Base-by-base conservation (phyloP, 2,113 vertebrate species). In the Fregata magnificens region DNA sequence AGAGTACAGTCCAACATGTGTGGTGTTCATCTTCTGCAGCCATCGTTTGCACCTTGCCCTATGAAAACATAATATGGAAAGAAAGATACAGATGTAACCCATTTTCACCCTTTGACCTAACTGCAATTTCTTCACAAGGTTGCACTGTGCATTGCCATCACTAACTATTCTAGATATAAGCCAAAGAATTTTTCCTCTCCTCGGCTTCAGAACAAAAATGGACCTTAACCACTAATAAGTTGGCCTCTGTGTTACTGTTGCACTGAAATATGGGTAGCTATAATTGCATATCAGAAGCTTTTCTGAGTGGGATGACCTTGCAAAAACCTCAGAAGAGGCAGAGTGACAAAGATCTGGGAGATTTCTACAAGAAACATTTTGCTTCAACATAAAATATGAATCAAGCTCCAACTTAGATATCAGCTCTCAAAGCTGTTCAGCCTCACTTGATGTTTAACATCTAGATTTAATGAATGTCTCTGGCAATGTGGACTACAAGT, bases 361-460 rank as follows among this genome's bases (percentile, higher is more conserved):
- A 87, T 71, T 85, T 89, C 50, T 74, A 56, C 13, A 29, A 45
- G 53, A 87, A 91, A 84, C 16, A 17, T 65, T 96, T 92, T 88
- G 18, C 55, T 95, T 89, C 83, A 82, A 76, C 52, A 80, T 87
- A 82, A 95, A 94, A 96, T 77, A 79, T 63, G 79, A 88, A 93
- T 80, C 45, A 38, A 91, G 11, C 52, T 89, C 38, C 53, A 70
- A 67, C 32, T 63, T 32, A 59, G 66, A 73, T 61, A 84, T 7
- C 47, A 78, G 18, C 49, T 81, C 28, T 82, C 82, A 38, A 45
- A 84, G 53, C 67, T 80, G 34, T 78, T 97, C 82, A 79, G 47
- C 42, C 28, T 95, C 76, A 90, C 92, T 87, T 91, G 62, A 72
- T 96, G 66, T 82, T 96, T 94, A 95, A 94, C 70, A 88, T 6